Base-by-base conservation (phyloP, 2,888 invertebrate genomes). In the Clostera curtula region DNA sequence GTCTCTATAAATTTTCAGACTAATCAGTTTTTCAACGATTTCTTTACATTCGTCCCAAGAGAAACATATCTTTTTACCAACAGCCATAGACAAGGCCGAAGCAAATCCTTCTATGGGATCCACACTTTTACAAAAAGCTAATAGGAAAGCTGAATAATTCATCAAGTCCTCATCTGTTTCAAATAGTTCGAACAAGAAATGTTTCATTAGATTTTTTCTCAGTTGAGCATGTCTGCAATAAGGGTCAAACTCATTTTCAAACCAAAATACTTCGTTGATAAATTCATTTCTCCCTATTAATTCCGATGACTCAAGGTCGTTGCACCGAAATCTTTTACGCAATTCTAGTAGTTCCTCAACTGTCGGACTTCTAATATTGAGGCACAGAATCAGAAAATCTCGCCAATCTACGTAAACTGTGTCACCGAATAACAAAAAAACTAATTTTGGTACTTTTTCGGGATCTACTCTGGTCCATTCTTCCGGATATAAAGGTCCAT, bases 321-420 rank as follows among this genome's bases (percentile, higher is more conserved):
- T 56, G 13, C 71, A 71, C 15, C 83, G 60, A 34, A 87, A 87
- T 4, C 53, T 57, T 26, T 70, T 66, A 12, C 88, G 82, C 5
- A 82, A 40, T 8, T 70, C 52, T 19, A 90, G 51, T 29, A 90
- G 54, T 40, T 90, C 85, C 2, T 76, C 71, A 15, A 82, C 60
- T 0, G 65, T 80, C 0, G 90, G 90, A 55, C 74, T 86, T 20
- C 71, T 64, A 5, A 89, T 51, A 43, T 86, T 77, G 15, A 89
- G 55, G 49, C 86, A 87, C 48, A 85, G 86, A 38, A 90, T 71
- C 6, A 90, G 65, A 47, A 90, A 90, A 56, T 90, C 89, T 47
- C 86, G 85, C 90, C 90, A 90, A 46, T 89, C 87, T 5, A 89
- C 49, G 36, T 85, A 86, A 5, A 80, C 82, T 1, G 76, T 73